Percentiles rank a stretch among this genome's conserved stretches.
These are phyloP conservation scores for Nyctibius bracteatus DNA, from an alignment of 2,113 vertebrate genomes.

Conservation along the genomic window DNA sequence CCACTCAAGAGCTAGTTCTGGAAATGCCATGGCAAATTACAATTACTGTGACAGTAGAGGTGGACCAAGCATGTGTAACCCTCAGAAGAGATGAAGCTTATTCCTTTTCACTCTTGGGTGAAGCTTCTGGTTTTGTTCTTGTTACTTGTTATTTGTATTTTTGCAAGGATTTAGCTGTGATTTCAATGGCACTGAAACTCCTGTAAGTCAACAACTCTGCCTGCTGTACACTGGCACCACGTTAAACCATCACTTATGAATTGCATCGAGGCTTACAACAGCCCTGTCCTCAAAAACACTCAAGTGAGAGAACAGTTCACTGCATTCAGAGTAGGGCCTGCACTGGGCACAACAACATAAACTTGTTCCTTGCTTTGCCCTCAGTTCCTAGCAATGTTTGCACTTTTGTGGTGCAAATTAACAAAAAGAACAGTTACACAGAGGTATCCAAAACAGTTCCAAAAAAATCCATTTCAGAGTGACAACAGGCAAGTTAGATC, in stretches of 20 bases:
- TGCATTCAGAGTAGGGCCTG: not conserved
- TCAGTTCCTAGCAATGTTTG: not conserved
- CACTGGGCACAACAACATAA: not conserved
- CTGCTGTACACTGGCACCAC: not conserved
- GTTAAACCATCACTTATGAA: not conserved
- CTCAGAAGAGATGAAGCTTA: not conserved
- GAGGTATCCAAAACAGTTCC: not conserved
- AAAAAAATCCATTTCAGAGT: not conserved
- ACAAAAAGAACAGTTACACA: not conserved
- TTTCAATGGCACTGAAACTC: not conserved
- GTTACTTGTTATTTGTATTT: not conserved
- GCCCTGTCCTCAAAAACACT: not conserved
- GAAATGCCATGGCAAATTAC: not conserved
- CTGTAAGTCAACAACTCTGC: not conserved
- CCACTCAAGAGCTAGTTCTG: not conserved
- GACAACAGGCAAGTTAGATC: not conserved
- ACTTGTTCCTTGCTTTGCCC: accelerated
- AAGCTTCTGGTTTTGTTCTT: not conserved
- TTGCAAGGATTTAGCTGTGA: not conserved
- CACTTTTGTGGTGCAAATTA: too few relatives aligned
- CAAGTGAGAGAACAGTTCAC: not conserved
- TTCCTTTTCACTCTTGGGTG: not conserved
- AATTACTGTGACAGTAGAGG: not conserved
- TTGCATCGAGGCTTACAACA: not conserved
- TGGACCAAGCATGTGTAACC: not conserved